Evolutionary conservation across 64 coral and sea anemone genomes (phyloP).

Genomic region (Pocillopora verrucosa): DNA sequence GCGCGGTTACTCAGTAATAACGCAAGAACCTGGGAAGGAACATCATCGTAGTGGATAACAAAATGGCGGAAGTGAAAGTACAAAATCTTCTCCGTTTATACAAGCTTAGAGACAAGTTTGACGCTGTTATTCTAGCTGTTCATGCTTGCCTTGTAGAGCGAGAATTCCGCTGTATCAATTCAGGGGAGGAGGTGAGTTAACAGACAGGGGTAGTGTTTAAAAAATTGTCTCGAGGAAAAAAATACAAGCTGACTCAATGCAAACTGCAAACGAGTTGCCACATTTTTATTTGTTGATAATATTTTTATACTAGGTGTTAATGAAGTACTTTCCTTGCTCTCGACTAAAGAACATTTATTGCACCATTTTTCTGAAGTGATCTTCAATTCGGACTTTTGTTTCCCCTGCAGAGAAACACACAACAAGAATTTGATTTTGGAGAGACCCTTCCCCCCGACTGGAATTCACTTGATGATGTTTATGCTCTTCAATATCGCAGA

Average conservation of each 20-base stretch:
- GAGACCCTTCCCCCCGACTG: constrained; percentile 65
- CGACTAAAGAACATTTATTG: too few relatives aligned
- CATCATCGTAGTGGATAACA: background rate
- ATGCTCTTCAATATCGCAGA: constrained; percentile 53
- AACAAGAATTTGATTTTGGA: constrained; percentile 65
- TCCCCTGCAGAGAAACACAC: constrained; percentile 44
- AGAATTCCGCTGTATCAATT: constrained; percentile 58
- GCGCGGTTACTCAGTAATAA: background rate
- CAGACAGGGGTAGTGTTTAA: too few relatives aligned
- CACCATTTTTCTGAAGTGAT: too few relatives aligned
- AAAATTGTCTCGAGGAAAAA: too few relatives aligned
- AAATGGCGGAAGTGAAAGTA: constrained; percentile 76
- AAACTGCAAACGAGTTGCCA: too few relatives aligned
- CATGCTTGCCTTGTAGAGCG: constrained; percentile 58
- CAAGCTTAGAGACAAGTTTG: constrained; percentile 54
- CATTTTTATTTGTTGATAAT: too few relatives aligned
- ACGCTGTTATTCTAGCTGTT: constrained; percentile 47
- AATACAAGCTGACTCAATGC: too few relatives aligned
- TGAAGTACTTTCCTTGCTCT: too few relatives aligned
- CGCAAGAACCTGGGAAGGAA: constrained; percentile 1
- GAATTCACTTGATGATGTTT: constrained; percentile 50
- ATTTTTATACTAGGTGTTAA: too few relatives aligned
- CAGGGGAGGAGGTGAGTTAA: constrained; percentile 48
- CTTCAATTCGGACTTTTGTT: background rate
- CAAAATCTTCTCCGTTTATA: constrained; percentile 52